Base-by-base conservation (phyloP, 2,888 invertebrate genomes). In the Matsumyia berberina region DNA sequence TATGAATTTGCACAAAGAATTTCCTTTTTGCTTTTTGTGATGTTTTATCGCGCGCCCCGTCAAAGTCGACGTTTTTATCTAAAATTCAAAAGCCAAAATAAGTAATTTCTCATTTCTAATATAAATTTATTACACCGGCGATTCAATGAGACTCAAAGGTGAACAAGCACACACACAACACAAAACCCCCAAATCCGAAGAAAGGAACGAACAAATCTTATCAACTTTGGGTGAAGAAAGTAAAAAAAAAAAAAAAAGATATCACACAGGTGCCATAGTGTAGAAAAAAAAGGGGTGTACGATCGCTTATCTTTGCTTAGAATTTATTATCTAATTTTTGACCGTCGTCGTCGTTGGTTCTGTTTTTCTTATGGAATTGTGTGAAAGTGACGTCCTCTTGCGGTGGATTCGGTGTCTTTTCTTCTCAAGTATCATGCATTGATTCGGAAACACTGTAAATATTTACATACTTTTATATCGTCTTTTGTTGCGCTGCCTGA, bases 71-170 rank as follows among this genome's bases (percentile, higher is more conserved):
- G 5, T 5, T 49, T 58, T 70, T 70, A 58, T 70, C 69, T 55
- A 44, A 55, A 11, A 37, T 7, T 24, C 33, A 4, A 51, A 49
- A 37, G 49, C 70, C 29, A 58, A 57, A 49, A 57, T 46, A 58
- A 49, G 58, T 39, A 70, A 70, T 70, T 70, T 70, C 19, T 70
- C 58, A 70, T 58, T 70, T 70, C 9, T 49, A 58, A 58, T 58
- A 67, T 53, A 37, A 44, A 70, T 70, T 70, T 58, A 70, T 70
- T 58, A 39, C 49, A 37, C 70, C 58, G 58, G 15, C 57, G 46
- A 58, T 37, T 70, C 70, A 46, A 70, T 69, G 46, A 12, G 44
- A 53, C 57, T 35, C 12, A 35, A 44, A 46, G 35, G 15, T 51
- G 15, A 37, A 44, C 1, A 39, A 35, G 19, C 53, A 24, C 1